Base-by-base conservation (phyloP, 2,888 invertebrate genomes). In the Epirrhoe tristata region DNA sequence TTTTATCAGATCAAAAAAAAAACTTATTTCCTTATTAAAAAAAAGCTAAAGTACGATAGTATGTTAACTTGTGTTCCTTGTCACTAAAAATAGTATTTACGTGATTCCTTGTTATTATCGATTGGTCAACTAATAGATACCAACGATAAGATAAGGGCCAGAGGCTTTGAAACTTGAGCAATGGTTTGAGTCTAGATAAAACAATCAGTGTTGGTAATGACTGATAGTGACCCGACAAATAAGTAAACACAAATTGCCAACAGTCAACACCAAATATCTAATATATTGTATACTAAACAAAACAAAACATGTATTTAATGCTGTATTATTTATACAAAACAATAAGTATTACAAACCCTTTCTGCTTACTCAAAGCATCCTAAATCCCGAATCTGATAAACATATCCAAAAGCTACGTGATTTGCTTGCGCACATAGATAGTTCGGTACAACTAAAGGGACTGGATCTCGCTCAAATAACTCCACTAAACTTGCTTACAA, bases 401-500 rank as follows among this genome's bases (percentile, higher is more conserved):
- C 39, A 39, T 39, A 39, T 12, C 12, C 39, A 43, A 12, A 12
- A 43, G 39, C 8, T 43, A 43, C 39, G 39, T 43, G 39, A 43
- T 43, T 43, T 12, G 12, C 39, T 43, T 12, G 12, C 39, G 24
- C 24, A 2, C 24, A 34, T 34, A 34, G 12, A 10, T 43, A 12
- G 39, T 43, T 43, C 4, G 39, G 12, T 43, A 3, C 6, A 43
- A 43, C 39, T 43, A 43, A 43, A 5, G 12, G 12, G 50, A 24
- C 50, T 24, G 50, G 46, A 57, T 14, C 31, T 46, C 32, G 10
- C 46, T 50, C 7, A 8, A 57, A 57, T 48, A 50, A 50, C 48
- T 58, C 14, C 5, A 31, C 39, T 2, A 39, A 17, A 36, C 48
- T 66, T 53, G 53, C 60, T 46, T 58, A 54, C 48, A 56, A 46